Conservation (phyloP, 2,888 invertebrate genomes). For the Clostera curtula region DNA sequence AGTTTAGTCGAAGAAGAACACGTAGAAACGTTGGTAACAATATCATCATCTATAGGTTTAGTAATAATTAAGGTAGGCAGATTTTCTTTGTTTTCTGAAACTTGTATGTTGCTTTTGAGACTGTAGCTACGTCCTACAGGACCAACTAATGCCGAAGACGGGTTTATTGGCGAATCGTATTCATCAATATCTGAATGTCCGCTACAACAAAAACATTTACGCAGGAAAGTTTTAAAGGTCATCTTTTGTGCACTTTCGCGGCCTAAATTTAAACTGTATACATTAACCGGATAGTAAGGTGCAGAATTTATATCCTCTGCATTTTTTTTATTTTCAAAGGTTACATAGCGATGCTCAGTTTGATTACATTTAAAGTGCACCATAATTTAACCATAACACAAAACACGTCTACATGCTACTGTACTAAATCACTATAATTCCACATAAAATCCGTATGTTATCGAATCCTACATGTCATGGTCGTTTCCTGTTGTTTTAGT, state of each 20-base stretch:
- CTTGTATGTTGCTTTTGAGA: constrained; percentile 29
- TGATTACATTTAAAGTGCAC: constrained; percentile 30
- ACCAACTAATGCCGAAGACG: constrained; percentile 43
- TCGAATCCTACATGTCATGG: constrained; percentile 51
- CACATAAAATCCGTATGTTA: constrained; percentile 54
- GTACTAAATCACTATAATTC: constrained; percentile 34
- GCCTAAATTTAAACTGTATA: constrained; percentile 35
- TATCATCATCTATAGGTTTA: constrained; percentile 24
- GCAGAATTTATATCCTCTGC: constrained; percentile 24
- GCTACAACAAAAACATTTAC: constrained; percentile 41
- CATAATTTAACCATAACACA: constrained; percentile 31
- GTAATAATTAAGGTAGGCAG: constrained; percentile 27
- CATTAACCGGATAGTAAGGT: constrained; percentile 41
- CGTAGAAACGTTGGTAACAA: constrained; percentile 8
- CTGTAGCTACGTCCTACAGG: constrained; percentile 48
- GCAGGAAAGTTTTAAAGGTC: constrained; percentile 32
- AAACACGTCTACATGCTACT: constrained; percentile 38
- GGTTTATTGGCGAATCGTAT: constrained; percentile 32
- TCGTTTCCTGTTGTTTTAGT: constrained; percentile 56
- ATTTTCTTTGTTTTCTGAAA: constrained; percentile 10
- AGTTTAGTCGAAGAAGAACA: constrained; percentile 45
- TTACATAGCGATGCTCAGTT: constrained; percentile 37
- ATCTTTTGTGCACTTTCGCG: constrained; percentile 25
- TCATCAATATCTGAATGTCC: constrained; percentile 26
- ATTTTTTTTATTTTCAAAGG: constrained; percentile 36